phyloP scores from a whole-genome alignment of 2,113 vertebrate genomes.

The Gracilinanus agilis region DNA sequence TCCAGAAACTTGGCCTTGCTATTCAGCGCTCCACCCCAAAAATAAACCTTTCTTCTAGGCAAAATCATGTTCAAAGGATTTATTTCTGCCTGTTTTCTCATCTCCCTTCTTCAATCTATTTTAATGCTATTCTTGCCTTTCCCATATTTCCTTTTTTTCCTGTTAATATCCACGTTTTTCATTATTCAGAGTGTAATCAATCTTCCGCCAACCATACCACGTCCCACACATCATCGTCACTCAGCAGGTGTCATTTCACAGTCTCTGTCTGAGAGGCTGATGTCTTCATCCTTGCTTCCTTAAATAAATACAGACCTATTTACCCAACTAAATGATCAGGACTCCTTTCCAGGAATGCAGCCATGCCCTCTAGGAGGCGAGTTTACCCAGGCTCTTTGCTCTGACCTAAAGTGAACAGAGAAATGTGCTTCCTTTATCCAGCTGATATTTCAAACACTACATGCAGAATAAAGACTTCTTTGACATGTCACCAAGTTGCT shows the following conservation, averaged over 20 bases:
- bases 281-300: neutral
- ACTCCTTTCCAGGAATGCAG: neutral
- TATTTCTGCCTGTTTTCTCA: slow-evolving; percentile 1
- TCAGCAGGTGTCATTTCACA: accelerated
- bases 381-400: neutral
- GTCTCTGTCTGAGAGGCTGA: neutral
- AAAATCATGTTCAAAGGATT: slow-evolving; percentile 44
- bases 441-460: accelerated
- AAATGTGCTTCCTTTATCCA: accelerated
- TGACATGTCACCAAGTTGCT: accelerated
- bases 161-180: neutral
- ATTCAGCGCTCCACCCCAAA: neutral
- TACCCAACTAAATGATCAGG: neutral
- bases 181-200: neutral
- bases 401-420: accelerated
- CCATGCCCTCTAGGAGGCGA: neutral
- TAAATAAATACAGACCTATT: neutral
- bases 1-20: neutral
- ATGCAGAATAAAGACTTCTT: neutral
- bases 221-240: accelerated
- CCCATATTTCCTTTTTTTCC: neutral
- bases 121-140: slow-evolving; percentile 43
- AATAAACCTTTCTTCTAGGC: slow-evolving; percentile 18
- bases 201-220: neutral
- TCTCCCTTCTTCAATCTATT: neutral